Percentiles rank a stretch among this genome's conserved stretches.
Conservation (phyloP, 2,113 vertebrate species). For the Epinephelus lanceolatus region DNA sequence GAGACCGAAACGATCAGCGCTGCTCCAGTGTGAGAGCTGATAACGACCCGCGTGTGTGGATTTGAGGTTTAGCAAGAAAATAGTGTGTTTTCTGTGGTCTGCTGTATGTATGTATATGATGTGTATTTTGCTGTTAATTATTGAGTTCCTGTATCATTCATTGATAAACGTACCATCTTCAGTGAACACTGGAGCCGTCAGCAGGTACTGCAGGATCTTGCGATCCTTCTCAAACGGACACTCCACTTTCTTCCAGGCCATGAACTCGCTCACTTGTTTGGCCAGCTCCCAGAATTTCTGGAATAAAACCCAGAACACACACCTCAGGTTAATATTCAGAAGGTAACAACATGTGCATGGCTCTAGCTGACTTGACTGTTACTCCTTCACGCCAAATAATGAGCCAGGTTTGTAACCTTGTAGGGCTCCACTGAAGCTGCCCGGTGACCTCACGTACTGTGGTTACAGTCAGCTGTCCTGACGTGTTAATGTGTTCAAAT, state of each 20-base stretch:
- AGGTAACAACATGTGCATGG: not conserved
- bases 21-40: not conserved
- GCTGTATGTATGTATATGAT: not conserved
- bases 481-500: not conserved
- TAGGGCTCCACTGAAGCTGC: not conserved
- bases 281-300: constrained; percentile 98
- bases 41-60: constrained; percentile 6
- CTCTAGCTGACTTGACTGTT: not conserved
- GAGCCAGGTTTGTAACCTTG: not conserved
- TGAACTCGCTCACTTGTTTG: constrained; percentile 95
- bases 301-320: not conserved
- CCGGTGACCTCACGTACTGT: not conserved
- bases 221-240: constrained; percentile 95
- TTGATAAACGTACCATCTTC: constrained; percentile 89
- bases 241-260: constrained; percentile 95
- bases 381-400: not conserved
- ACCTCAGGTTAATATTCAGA: not conserved
- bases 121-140: not conserved
- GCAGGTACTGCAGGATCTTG: constrained; percentile 92
- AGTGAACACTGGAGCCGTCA: constrained; percentile 91
- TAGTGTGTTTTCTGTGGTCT: not conserved
- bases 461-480: not conserved
- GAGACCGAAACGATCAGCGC: not conserved
- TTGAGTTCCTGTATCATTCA: not conserved
- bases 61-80: not conserved